Percentiles rank a stretch among this genome's conserved stretches.
Conservation (phyloP, 1,140 invertebrate species). For the Diabrotica virgifera region DNA sequence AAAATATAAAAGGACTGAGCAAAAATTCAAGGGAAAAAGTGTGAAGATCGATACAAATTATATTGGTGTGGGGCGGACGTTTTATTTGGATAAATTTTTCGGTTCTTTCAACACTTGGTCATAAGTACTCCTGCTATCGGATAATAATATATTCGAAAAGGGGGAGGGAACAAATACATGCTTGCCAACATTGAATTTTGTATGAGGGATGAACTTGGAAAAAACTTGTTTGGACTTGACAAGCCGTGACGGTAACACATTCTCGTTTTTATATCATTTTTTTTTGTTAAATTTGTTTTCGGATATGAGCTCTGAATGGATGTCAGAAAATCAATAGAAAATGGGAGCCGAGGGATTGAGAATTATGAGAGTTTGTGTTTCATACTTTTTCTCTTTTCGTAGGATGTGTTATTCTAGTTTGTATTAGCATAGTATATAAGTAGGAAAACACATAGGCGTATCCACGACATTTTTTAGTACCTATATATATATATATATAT, state of each 20-base stretch:
- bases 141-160: background rate
- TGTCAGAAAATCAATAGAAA: background rate
- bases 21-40: background rate
- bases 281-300: background rate
- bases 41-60: background rate
- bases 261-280: constrained; percentile 3
- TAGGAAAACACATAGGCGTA: too few species aligned
- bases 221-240: background rate
- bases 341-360: background rate
- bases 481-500: too few species aligned
- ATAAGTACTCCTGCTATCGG: background rate
- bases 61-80: background rate
- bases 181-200: constrained; percentile 2
- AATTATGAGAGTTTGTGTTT: background rate
- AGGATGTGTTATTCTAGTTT: background rate
- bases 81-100: background rate
- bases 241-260: background rate
- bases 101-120: background rate
- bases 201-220: background rate
- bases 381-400: background rate
- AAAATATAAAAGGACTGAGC: too few species aligned
- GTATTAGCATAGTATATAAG: too few species aligned
- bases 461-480: too few species aligned
- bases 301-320: background rate
- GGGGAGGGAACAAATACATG: background rate